Evolutionary conservation across 2,113 vertebrate genomes (phyloP).

Genomic region (Eleginops maclovinus): DNA sequence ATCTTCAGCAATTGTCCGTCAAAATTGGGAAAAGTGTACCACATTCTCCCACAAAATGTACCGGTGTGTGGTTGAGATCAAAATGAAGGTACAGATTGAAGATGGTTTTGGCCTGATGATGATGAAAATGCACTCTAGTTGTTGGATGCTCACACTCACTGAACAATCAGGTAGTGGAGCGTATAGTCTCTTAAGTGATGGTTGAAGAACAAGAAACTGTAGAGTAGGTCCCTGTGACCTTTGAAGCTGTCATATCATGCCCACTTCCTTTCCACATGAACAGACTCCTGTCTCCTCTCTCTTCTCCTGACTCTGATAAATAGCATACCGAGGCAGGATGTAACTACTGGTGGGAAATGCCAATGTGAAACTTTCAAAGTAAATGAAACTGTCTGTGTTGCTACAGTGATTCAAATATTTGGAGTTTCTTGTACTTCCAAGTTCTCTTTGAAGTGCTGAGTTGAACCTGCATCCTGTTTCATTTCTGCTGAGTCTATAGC

Average conservation of each 20-base stretch:
- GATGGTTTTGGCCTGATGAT: too few species aligned
- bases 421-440: constrained; percentile 37
- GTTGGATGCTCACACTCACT: neutral
- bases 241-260: constrained; percentile 23
- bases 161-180: neutral
- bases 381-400: neutral
- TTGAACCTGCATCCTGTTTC: constrained; percentile 59
- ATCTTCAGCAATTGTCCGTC: too few species aligned
- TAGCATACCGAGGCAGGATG: constrained; percentile 4
- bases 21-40: too few species aligned
- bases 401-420: constrained; percentile 36
- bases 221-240: constrained; percentile 39
- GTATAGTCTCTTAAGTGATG: constrained; percentile 4
- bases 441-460: constrained; percentile 60
- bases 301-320: neutral
- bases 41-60: too few species aligned
- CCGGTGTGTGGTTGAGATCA: too few species aligned
- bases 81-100: too few species aligned
- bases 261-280: constrained; percentile 19
- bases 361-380: constrained; percentile 18
- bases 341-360: constrained; percentile 10
- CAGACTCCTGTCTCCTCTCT: neutral
- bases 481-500: constrained; percentile 63
- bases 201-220: constrained; percentile 9
- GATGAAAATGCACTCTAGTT: neutral